phyloP scores from a whole-genome alignment of 2,113 vertebrate species.

The Morone chrysops region DNA sequence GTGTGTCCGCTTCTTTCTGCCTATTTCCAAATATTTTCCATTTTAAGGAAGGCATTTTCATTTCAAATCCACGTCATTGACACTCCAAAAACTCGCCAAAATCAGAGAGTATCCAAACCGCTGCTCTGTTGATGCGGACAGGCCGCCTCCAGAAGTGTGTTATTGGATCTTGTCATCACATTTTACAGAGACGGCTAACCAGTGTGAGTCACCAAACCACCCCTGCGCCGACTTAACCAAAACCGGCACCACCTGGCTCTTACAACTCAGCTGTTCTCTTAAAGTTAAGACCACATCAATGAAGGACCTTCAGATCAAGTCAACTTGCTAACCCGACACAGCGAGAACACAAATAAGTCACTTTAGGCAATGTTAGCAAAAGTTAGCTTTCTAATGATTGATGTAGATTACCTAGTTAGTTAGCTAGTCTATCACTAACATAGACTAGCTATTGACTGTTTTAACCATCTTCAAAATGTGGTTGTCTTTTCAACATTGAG shows the following conservation, averaged over 20 bases:
- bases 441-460: no score
- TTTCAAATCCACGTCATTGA: background rate
- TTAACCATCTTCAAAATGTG: no score
- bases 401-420: no score
- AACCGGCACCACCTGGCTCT: background rate
- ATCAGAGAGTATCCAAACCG: conserved; percentile 1
- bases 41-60: background rate
- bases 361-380: no score
- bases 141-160: background rate
- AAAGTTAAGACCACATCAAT: background rate
- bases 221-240: background rate
- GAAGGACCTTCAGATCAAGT: background rate
- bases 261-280: background rate
- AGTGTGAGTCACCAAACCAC: background rate
- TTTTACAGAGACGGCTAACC: background rate
- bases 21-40: conserved; percentile 19
- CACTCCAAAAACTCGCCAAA: background rate
- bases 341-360: background rate
- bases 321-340: background rate
- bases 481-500: no score
- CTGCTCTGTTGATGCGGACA: background rate
- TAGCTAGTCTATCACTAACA: no score
- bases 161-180: background rate
- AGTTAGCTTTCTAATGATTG: no score
- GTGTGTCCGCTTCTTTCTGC: background rate